Conservation (phyloP, 2,797 vertebrate genomes). For the Tapera naevia region DNA sequence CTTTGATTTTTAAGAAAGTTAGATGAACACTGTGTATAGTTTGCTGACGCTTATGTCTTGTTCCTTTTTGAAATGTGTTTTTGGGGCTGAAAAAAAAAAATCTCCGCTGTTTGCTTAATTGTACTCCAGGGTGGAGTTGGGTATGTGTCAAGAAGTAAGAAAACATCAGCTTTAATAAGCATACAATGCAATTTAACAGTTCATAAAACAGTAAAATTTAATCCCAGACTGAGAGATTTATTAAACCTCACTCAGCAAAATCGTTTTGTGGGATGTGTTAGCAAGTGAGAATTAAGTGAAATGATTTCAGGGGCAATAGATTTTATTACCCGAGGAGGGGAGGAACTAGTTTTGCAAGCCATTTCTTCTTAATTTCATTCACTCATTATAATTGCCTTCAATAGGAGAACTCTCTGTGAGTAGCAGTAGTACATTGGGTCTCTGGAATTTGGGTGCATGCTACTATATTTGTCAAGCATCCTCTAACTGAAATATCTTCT, state of each 20-base stretch:
- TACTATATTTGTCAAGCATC: slow-evolving; percentile 23
- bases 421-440: slow-evolving; percentile 25
- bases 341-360: slow-evolving; percentile 78
- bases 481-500: neutral
- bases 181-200: slow-evolving; percentile 85
- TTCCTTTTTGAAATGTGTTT: slow-evolving; percentile 30
- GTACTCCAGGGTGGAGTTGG: slow-evolving; percentile 40
- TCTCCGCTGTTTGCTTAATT: slow-evolving; percentile 52
- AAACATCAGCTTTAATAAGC: slow-evolving; percentile 75
- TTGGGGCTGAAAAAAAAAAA: slow-evolving; percentile 32
- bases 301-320: slow-evolving; percentile 84
- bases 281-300: slow-evolving; percentile 78
- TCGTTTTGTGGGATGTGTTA: slow-evolving; percentile 66
- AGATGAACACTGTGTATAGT: slow-evolving; percentile 39
- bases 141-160: slow-evolving; percentile 66
- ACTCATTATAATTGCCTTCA: slow-evolving; percentile 85
- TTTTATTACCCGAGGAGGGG: slow-evolving; percentile 84
- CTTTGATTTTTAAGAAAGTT: neutral
- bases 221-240: slow-evolving; percentile 82
- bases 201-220: slow-evolving; percentile 90
- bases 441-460: neutral
- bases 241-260: slow-evolving; percentile 83
- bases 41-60: slow-evolving; percentile 40
- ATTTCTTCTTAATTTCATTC: slow-evolving; percentile 90
- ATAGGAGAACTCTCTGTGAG: slow-evolving; percentile 81